Percentiles rank a stretch among this genome's conserved stretches.
These are phyloP conservation scores for Botrylloides violaceus DNA, from an alignment of 23 tunicate species.

Conservation along the genomic window DNA sequence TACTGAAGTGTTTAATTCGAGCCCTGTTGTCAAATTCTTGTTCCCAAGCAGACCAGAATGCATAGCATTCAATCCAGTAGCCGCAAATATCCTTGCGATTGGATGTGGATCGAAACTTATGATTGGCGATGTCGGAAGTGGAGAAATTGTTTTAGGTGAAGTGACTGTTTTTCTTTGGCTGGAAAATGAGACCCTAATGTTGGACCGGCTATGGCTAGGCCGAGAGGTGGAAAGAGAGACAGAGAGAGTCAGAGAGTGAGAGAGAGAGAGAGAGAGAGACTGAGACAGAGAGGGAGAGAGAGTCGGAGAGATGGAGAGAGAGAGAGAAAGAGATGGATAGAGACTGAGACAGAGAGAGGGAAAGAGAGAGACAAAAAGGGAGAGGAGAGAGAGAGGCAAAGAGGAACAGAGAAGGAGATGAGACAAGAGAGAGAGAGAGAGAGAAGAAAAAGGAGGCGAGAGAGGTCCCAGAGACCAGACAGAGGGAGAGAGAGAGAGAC, in stretches of 20 bases:
- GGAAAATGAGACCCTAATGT: no score
- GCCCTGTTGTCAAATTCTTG: constrained; percentile 27
- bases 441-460: neutral
- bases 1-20: neutral
- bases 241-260: neutral
- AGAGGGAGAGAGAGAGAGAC: no score
- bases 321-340: constrained; percentile 1
- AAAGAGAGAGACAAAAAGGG: neutral
- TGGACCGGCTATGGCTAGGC: no score
- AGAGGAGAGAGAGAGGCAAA: neutral
- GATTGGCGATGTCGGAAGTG: neutral
- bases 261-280: neutral
- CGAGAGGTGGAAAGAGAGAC: neutral
- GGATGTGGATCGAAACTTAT: constrained; percentile 23
- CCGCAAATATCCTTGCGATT: constrained; percentile 40
- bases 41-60: constrained; percentile 50
- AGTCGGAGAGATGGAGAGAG: neutral
- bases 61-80: constrained; percentile 47
- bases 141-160: constrained; percentile 11
- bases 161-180: no score
- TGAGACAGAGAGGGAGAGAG: neutral
- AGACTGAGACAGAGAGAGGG: neutral
- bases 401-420: neutral
- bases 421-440: neutral
- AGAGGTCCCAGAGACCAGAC: no score